Base-by-base conservation (phyloP, 2,797 vertebrate species). In the Pterois miles region DNA sequence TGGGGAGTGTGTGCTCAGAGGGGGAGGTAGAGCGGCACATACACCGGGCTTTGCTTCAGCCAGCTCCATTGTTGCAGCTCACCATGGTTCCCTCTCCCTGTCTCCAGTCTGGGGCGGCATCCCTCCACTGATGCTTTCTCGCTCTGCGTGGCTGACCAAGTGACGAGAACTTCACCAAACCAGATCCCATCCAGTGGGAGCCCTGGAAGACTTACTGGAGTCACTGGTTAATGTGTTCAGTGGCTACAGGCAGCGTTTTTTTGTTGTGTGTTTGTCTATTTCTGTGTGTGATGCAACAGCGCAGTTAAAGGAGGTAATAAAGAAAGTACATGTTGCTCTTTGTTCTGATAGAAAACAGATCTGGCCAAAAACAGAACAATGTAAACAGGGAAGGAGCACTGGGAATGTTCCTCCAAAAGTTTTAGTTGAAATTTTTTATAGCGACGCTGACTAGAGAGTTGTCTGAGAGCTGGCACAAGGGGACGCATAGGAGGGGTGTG, bases 31-130 rank as follows among this genome's bases (percentile, higher is more conserved):
- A 82, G 87, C 93, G 93, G 92, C 94, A 93, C 81, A 88, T 93
- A 94, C 94, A 94, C 93, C 83, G 71, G 88, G 95, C 95, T 96
- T 96, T 96, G 94, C 96, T 96, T 96, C 93, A 93, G 90, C 62
- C 89, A 58, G 90, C 91, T 94, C 95, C 92, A 97, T 99, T 99
- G 97, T 99, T 96, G 93, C 73, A 88, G 90, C 97, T 87, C 97
- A 95, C 93, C 96, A 95, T 96, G 97, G 95, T 89, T 92, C 95
- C 96, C 93, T 82, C 92, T 94, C 91, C 94, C 95, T 95, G 97
- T 97, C 97, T 98, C 97, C 96, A 97, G 95, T 95, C 95, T 96
- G 95, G 93, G 95, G 93, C 93, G 68, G 88, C 93, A 92, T 94
- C 90, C 64, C 82, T 83, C 80, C 65, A 64, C 54, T 76, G 72